Evolutionary conservation across 2,888 invertebrate genomes (phyloP), one percentile per base, ranked within the genome.

Genomic region (Drosophila niveifrons): DNA sequence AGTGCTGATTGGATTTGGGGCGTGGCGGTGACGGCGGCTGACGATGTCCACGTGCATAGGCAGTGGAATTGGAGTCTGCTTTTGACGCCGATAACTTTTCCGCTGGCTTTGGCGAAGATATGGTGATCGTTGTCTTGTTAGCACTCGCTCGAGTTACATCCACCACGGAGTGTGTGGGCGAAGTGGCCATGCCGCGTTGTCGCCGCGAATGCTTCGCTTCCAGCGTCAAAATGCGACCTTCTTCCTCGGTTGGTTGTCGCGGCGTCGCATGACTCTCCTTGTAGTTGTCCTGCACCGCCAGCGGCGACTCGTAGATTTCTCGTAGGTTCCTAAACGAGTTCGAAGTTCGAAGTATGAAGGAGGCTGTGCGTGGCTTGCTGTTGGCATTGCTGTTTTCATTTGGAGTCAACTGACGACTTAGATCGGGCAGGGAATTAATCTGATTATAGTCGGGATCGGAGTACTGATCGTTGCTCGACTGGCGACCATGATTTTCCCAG

Each of bases 151-250:
- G 72, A 18, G 58, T 65, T 29, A 85, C 66, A 8, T 94, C 94
- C 18, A 73, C 75, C n/a, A 78, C 72, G 6, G 78, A 76, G 1
- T 81, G 76, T 3, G 86, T 77, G 17, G 90, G 88, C 9, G 90
- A 81, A 77, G 91, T 93, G 69, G 93, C 89, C 57, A 85, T 72
- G 28, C 88, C 82, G 1, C 96, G 93, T 90, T 96, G 96, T 43
- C 96, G 93, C 66, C 95, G 95, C 2, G 95, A 95, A 87, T 96
- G 96, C 68, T 96, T 94, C 10, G 94, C 94, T 86, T 96, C 96
- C 53, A 96, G 92, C 0, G 96, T 96, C 18, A 96, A 90, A 55
- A 95, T 93, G 44, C 94, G 93, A 1, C 95, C 95, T 1, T 31
- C 18, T 6, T 23, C 48, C 15, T 48, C 39, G 23, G 72, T 66